Evolutionary conservation across 1,140 invertebrate species (phyloP).

Genomic region (Ptiloglossa arizonensis): DNA sequence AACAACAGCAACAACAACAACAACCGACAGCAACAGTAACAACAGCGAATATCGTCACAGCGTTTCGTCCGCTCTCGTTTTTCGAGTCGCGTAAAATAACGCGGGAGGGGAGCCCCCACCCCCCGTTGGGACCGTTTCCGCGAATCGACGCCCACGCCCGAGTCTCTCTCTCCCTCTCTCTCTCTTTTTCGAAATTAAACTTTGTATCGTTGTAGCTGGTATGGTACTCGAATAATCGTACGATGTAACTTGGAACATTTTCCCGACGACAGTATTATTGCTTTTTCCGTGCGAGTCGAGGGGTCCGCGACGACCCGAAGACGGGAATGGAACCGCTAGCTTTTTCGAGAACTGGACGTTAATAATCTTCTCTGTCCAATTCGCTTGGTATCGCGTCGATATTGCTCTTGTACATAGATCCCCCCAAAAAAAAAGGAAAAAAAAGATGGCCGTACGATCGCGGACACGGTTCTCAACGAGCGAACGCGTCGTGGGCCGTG

Average conservation of each 20-base stretch:
- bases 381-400: slow-evolving; percentile 51
- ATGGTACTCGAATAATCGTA: slow-evolving; percentile 50
- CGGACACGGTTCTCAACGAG: slow-evolving; percentile 11
- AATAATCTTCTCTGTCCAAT: slow-evolving; percentile 50
- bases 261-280: slow-evolving; percentile 47
- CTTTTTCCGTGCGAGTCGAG: slow-evolving; percentile 41
- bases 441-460: slow-evolving; percentile 33
- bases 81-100: neutral
- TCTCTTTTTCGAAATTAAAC: slow-evolving; percentile 48
- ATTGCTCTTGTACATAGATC: slow-evolving; percentile 50
- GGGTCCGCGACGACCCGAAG: too few relatives aligned
- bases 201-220: slow-evolving; percentile 46
- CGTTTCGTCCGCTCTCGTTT: slow-evolving; percentile 18
- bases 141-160: slow-evolving; percentile 21
- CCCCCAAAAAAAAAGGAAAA: too few relatives aligned
- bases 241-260: slow-evolving; percentile 52
- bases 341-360: slow-evolving; percentile 47
- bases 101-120: slow-evolving; percentile 10
- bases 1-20: neutral
- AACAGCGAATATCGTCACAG: neutral
- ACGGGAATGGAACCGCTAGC: slow-evolving; percentile 17
- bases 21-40: neutral
- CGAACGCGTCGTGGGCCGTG: neutral
- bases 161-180: too few relatives aligned
- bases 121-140: too few relatives aligned